Base-by-base conservation (phyloP, 1,140 invertebrate genomes). In the Leptonema lineaticorne region DNA sequence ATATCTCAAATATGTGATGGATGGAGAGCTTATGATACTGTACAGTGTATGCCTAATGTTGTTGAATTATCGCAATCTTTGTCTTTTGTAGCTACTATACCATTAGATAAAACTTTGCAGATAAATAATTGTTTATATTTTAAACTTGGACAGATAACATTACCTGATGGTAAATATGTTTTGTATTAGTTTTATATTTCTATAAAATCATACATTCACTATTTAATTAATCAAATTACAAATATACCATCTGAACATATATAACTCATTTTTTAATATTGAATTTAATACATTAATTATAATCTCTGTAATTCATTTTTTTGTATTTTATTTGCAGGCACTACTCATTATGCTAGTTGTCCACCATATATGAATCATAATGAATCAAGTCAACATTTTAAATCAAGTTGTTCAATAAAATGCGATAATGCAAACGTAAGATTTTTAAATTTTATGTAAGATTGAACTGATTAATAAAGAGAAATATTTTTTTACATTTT, bases 401-500 rank as follows among this genome's bases (percentile, higher is more conserved):
- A 83, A 18, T 69, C 82, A 18, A 74, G 75, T 0, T 89, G 87
- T 74, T 72, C 79, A 33, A 82, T 87, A 22, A 75, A 74, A 37
- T 88, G 86, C 75, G 75, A 83, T 41, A 79, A 85, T 69, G 65
- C 69, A 2, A 73, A 78, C 68, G 75, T 85, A 62, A 76, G 76
- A 72, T 58, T 57, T 33, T 50, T 29, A n/a, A n/a, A n/a, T n/a
- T n/a, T n/a, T n/a, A n/a, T n/a, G n/a, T n/a, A n/a, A n/a, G 28
- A 48, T 48, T 16, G 5, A 48, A 5, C 16, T 14, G 5, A 48
- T 48, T 48, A 48, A 48, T 48, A 48, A 48, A 48, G 5, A 48
- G 11, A 8, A 8, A 20, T 6, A 6, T 48, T 48, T 16, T 48
- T 48, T 48, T 48, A 6, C 11, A 11, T 33, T 33, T 33, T 33